These are phyloP conservation scores for Cheilosia urbana DNA, from an alignment of 2,888 invertebrate genomes.

Conservation along the genomic window DNA sequence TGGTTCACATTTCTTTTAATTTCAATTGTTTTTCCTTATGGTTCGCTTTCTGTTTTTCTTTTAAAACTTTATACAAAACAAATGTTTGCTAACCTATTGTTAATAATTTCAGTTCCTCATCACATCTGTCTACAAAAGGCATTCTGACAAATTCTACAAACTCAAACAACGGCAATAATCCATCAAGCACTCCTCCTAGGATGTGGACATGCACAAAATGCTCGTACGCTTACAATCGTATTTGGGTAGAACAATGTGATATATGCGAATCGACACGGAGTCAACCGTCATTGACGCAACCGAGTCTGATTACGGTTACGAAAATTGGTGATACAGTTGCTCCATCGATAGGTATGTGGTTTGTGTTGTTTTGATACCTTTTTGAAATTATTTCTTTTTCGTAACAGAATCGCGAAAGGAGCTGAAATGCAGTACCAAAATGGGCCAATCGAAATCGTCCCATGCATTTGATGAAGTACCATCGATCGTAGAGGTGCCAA, in stretches of 20 bases:
- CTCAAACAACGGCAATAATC: constrained; percentile 81
- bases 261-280: constrained; percentile 90
- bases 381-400: neutral
- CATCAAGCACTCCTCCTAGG: constrained; percentile 82
- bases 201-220: constrained; percentile 96
- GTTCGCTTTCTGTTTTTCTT: constrained; percentile 33
- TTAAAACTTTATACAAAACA: constrained; percentile 4
- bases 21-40: constrained; percentile 3
- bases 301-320: constrained; percentile 89
- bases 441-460: constrained; percentile 77
- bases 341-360: constrained; percentile 77
- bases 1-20: constrained; percentile 28
- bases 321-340: constrained; percentile 80
- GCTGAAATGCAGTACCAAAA: constrained; percentile 77
- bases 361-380: neutral
- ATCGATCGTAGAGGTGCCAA: constrained; percentile 85
- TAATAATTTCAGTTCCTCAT: constrained; percentile 52
- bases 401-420: constrained; percentile 77
- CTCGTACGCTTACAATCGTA: constrained; percentile 94
- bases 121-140: constrained; percentile 72
- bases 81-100: neutral
- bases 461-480: constrained; percentile 79
- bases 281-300: constrained; percentile 87
- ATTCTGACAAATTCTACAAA: constrained; percentile 73
- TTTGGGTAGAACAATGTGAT: constrained; percentile 92